phyloP scores from a whole-genome alignment of 2,113 vertebrate species.

The Phylloscopus whistleri region DNA sequence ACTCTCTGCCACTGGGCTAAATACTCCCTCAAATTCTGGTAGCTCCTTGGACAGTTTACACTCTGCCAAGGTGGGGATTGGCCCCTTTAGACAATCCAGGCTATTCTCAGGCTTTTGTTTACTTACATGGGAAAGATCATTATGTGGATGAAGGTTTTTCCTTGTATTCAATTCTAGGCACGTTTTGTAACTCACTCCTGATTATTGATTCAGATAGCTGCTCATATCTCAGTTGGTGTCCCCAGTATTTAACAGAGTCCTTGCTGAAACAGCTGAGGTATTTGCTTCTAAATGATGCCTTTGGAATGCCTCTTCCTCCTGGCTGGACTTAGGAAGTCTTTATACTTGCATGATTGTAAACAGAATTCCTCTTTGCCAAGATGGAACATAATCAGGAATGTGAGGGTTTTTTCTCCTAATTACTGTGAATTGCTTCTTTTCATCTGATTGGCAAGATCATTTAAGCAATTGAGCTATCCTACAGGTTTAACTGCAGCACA shows the following conservation, averaged over 20 bases:
- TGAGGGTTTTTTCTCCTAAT: neutral
- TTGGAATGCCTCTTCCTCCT: neutral
- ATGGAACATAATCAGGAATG: neutral
- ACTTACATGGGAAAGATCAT: neutral
- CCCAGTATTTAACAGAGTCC: neutral
- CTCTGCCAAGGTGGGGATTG: neutral
- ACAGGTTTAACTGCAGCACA: neutral
- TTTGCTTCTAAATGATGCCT: neutral
- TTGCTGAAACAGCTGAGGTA: neutral
- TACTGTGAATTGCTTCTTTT: neutral
- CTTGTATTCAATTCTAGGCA: neutral
- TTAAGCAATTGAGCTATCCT: neutral
- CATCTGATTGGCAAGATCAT: neutral
- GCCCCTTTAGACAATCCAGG: neutral
- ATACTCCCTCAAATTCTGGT: neutral
- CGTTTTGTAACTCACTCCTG: neutral
- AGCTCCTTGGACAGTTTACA: neutral
- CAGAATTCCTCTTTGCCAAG: neutral
- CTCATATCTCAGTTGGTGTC: neutral
- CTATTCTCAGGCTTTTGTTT: neutral
- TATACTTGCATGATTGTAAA: neutral
- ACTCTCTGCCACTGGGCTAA: neutral
- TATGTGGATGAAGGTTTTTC: neutral
- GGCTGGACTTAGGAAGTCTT: neutral
- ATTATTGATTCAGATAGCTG: neutral